Evolutionary conservation across 2,888 invertebrate genomes (phyloP).

Genomic region (Glaucopsyche alexis): DNA sequence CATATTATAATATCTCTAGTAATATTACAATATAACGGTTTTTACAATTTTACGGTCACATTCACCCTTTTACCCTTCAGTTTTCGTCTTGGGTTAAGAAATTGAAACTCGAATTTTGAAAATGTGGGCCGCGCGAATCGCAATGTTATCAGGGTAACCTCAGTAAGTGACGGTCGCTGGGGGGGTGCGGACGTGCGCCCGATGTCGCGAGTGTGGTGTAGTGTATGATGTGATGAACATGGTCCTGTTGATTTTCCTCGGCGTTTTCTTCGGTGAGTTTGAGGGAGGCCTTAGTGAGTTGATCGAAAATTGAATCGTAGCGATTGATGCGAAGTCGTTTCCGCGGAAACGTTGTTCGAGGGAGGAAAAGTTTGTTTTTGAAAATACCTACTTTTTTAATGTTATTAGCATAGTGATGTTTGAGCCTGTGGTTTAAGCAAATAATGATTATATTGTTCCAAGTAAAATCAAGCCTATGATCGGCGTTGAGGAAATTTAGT

Average conservation of each 20-base stretch:
- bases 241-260: constrained; percentile 15
- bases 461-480: no score
- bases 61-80: no score
- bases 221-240: constrained; percentile 5
- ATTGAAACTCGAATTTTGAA: background rate
- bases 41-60: no score
- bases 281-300: background rate
- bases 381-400: no score
- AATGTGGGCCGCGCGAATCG: background rate
- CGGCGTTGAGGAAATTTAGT: no score
- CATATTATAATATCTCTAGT: no score
- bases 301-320: background rate
- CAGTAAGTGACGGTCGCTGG: background rate
- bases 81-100: background rate
- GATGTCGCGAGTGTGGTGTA: background rate
- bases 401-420: no score
- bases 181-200: background rate
- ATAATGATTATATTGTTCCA: no score
- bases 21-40: no score
- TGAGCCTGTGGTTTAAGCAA: no score
- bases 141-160: background rate
- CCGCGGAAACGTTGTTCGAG: background rate
- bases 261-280: constrained; percentile 25
- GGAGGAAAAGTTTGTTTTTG: background rate
- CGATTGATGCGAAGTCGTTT: background rate